Evolutionary conservation across 1,140 invertebrate genomes (phyloP).

Genomic region (Aradophagus sp.): DNA sequence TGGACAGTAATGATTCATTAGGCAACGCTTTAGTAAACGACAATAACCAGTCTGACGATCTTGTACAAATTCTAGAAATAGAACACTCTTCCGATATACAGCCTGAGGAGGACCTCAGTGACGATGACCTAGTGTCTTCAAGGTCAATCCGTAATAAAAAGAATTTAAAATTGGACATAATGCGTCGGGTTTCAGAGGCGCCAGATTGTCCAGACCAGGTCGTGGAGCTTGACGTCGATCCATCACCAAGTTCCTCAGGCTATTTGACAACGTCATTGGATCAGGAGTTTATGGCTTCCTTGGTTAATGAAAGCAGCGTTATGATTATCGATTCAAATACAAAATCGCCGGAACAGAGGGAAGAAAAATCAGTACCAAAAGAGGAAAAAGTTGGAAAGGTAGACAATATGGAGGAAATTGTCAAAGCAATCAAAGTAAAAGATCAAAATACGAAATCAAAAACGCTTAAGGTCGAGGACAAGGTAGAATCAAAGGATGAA

Average conservation of each 20-base stretch:
- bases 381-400: slow-evolving; percentile 60
- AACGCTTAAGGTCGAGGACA: slow-evolving; percentile 11
- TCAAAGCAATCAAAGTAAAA: slow-evolving; percentile 11
- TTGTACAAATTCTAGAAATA: slow-evolving; percentile 73
- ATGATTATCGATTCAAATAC: slow-evolving; percentile 78
- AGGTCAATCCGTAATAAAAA: slow-evolving; percentile 69
- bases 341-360: slow-evolving; percentile 77
- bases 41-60: slow-evolving; percentile 65
- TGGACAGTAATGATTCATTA: slow-evolving; percentile 78
- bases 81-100: slow-evolving; percentile 64
- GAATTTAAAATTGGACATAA: slow-evolving; percentile 65
- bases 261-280: slow-evolving; percentile 68
- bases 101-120: slow-evolving; percentile 65
- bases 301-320: slow-evolving; percentile 77
- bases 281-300: slow-evolving; percentile 70
- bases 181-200: slow-evolving; percentile 69
- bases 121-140: slow-evolving; percentile 62
- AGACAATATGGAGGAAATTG: too few relatives aligned
- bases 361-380: slow-evolving; percentile 60
- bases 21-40: slow-evolving; percentile 71
- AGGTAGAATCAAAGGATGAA: slow-evolving; percentile 25
- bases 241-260: slow-evolving; percentile 68
- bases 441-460: slow-evolving; percentile 29
- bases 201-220: slow-evolving; percentile 77
- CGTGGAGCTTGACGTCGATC: slow-evolving; percentile 72